These are phyloP conservation scores for Alca torda DNA, from an alignment of 2,797 vertebrate species.

Conservation along the genomic window DNA sequence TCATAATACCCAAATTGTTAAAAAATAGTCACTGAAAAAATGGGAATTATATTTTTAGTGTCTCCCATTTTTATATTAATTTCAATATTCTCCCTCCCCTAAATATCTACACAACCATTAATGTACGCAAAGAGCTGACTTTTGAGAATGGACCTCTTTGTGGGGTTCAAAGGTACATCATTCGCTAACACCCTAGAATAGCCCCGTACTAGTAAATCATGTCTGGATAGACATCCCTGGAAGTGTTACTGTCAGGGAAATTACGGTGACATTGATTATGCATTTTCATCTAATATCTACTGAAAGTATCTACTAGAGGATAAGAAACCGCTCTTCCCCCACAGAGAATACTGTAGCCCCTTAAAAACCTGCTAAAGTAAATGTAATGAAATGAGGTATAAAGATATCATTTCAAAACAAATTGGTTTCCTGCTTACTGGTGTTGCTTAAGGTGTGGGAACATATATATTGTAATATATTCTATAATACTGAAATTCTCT, in stretches of 20 bases:
- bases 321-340: constrained; percentile 9
- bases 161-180: not conserved
- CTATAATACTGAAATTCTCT: not conserved
- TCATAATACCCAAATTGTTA: not conserved
- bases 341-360: not conserved
- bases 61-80: not conserved
- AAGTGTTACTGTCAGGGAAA: not conserved
- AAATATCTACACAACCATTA: not conserved
- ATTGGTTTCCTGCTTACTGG: not conserved
- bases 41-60: not conserved
- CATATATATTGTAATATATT: not conserved
- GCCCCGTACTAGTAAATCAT: not conserved
- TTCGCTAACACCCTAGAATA: not conserved
- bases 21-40: not conserved
- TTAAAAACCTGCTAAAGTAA: not conserved
- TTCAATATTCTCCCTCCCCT: not conserved
- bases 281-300: not conserved
- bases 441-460: not conserved
- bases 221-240: not conserved
- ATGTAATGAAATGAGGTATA: not conserved
- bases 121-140: not conserved
- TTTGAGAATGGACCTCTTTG: not conserved
- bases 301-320: not conserved
- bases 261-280: not conserved
- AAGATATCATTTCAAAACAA: not conserved